A percentile compares a stretch with the other conserved stretches of the same genome.
These are phyloP conservation scores for Drosophila nigrodunni DNA, from an alignment of 1,140 invertebrate genomes.

Conservation along the genomic window DNA sequence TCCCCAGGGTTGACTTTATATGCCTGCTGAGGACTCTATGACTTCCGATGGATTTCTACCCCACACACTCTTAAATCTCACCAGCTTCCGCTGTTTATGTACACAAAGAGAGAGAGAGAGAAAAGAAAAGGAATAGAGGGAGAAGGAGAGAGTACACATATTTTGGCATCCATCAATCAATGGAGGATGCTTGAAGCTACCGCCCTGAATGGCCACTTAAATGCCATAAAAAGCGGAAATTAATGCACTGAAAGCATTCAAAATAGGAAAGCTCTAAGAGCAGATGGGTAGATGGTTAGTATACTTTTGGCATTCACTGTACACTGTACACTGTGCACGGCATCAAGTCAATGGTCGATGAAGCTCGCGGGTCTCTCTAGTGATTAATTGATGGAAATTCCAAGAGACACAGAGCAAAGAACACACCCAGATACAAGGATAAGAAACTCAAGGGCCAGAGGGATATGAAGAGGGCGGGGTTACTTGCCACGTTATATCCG, in stretches of 20 bases:
- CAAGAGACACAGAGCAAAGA: conserved; percentile 29
- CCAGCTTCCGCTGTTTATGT: conserved; percentile 22
- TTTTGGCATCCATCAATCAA: conserved; percentile 73
- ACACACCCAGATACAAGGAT: conserved; percentile 21
- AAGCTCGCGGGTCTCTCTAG: conserved; percentile 58
- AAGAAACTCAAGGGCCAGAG: not conserved
- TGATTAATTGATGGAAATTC: conserved; percentile 73
- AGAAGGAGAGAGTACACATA: conserved; percentile 43
- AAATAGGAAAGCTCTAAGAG: conserved; percentile 31
- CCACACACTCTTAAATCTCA: conserved; percentile 5
- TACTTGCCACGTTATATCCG: conserved; percentile 40
- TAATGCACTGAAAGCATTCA: conserved; percentile 77
- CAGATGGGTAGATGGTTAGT: not conserved
- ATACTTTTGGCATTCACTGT: not conserved
- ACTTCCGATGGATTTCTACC: conserved; percentile 16
- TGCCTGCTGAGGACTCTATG: conserved; percentile 22
- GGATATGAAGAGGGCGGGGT: no score
- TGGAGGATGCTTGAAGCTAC: conserved; percentile 4
- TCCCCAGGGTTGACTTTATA: not conserved
- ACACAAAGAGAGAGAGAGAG: not conserved
- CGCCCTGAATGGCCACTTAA: conserved; percentile 66
- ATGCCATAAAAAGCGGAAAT: conserved; percentile 74
- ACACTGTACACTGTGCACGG: conserved; percentile 15
- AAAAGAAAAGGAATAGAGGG: not conserved
- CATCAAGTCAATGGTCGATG: conserved; percentile 33